Conservation (phyloP, 92 coral and sea anemone species). For the Isaurus tuberculatus region DNA sequence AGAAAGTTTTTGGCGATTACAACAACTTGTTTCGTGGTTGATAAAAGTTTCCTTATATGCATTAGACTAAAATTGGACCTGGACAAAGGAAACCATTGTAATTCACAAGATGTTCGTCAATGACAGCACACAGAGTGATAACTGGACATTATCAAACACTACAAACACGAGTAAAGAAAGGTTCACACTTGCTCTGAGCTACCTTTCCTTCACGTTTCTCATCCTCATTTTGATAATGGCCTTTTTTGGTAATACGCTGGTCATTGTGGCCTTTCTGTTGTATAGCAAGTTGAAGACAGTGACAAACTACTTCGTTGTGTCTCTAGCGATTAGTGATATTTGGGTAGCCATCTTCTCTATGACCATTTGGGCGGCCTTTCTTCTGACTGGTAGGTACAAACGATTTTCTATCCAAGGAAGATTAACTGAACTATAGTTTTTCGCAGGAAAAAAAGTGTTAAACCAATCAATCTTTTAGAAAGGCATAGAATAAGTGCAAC, state of each 20-base stretch:
- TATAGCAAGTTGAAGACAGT: conserved; percentile 81
- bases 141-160: neutral
- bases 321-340: conserved; percentile 85
- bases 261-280: conserved; percentile 81
- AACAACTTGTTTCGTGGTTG: neutral
- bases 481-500: too few relatives aligned
- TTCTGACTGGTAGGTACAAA: conserved; percentile 60
- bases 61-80: neutral
- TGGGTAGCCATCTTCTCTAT: conserved; percentile 75
- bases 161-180: neutral
- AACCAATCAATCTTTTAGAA: too few relatives aligned
- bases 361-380: conserved; percentile 94
- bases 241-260: conserved; percentile 83
- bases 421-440: too few relatives aligned
- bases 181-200: conserved; percentile 46
- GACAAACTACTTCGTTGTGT: conserved; percentile 94
- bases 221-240: conserved; percentile 71
- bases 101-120: conserved; percentile 4
- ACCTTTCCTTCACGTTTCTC: conserved; percentile 75
- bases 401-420: too few relatives aligned
- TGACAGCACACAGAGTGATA: neutral
- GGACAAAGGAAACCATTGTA: neutral
- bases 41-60: neutral
- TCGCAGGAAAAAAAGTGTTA: too few relatives aligned
- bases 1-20: neutral